phyloP scores from a whole-genome alignment of 2,888 invertebrate genomes.

The Notocelia uddmanniana region DNA sequence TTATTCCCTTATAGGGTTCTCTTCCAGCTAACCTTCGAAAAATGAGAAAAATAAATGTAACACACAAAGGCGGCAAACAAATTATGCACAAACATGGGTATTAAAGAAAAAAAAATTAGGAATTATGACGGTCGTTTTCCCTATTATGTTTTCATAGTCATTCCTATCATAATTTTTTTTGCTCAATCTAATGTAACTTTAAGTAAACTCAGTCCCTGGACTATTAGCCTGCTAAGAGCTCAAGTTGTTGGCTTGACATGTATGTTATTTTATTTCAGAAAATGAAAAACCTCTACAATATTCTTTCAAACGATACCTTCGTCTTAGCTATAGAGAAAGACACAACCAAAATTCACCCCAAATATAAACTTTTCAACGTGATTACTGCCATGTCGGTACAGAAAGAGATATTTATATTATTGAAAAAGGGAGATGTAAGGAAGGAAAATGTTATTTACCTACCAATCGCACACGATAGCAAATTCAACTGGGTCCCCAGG shows the following conservation, averaged over 20 bases:
- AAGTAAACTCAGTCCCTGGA: no score
- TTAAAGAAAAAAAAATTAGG: no score
- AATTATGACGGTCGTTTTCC: no score
- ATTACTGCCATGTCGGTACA: slow-evolving; percentile 61
- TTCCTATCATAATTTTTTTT: no score
- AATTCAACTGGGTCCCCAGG: slow-evolving; percentile 62
- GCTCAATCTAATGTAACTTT: no score
- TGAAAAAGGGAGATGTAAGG: slow-evolving; percentile 54
- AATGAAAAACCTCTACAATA: slow-evolving; percentile 54
- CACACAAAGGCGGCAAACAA: no score
- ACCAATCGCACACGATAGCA: slow-evolving; percentile 58
- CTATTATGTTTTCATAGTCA: no score
- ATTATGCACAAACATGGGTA: no score
- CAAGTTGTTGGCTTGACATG: not conserved
- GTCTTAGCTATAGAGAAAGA: slow-evolving; percentile 59
- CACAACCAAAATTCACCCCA: slow-evolving; percentile 53
- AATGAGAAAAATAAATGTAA: no score
- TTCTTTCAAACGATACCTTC: slow-evolving; percentile 56
- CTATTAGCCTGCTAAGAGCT: not conserved
- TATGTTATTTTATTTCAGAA: slow-evolving; percentile 59
- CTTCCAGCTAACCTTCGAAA: no score
- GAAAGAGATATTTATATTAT: slow-evolving; percentile 58
- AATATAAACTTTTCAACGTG: slow-evolving; percentile 56
- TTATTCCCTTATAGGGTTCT: no score
- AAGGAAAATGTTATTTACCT: slow-evolving; percentile 56